These are phyloP conservation scores for Diaprepes abbreviatus DNA, from an alignment of 2,888 invertebrate genomes.

Conservation along the genomic window DNA sequence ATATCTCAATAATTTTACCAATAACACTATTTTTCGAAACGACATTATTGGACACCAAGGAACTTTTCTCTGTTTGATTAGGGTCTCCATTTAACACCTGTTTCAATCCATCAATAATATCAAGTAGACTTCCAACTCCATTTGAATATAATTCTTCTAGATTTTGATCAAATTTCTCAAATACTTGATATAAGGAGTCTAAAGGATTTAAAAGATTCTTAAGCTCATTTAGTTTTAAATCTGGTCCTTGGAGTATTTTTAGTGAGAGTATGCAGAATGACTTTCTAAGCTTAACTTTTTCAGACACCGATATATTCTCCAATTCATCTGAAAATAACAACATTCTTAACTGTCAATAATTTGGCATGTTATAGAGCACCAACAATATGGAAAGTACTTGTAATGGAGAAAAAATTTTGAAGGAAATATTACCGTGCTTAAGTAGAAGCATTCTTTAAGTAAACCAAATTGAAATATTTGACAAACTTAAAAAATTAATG, in stretches of 20 bases:
- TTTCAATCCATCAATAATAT: constrained; percentile 61
- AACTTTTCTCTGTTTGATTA: constrained; percentile 45
- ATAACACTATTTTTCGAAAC: constrained; percentile 78
- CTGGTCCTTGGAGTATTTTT: constrained; percentile 86
- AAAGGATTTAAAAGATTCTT: constrained; percentile 67
- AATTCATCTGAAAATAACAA: constrained; percentile 69
- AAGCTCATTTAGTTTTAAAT: constrained; percentile 80
- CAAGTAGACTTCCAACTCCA: constrained; percentile 66
- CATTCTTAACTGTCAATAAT: no score
- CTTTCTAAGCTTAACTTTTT: constrained; percentile 72
- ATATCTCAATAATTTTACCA: no score
- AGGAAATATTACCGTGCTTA: no score
- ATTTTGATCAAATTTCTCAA: constrained; percentile 69
- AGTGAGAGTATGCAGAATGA: constrained; percentile 86
- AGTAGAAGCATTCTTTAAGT: no score
- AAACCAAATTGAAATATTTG: no score
- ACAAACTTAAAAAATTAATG: no score
- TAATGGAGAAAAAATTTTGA: no score
- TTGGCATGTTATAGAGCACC: no score
- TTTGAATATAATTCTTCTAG: constrained; percentile 73
- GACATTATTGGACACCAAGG: constrained; percentile 22
- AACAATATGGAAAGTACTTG: no score
- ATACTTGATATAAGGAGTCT: constrained; percentile 13
- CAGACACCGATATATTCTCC: constrained; percentile 52
- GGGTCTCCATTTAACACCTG: constrained; percentile 55